phyloP scores from a whole-genome alignment of 1,140 invertebrate genomes.

The Apis cerana region DNA sequence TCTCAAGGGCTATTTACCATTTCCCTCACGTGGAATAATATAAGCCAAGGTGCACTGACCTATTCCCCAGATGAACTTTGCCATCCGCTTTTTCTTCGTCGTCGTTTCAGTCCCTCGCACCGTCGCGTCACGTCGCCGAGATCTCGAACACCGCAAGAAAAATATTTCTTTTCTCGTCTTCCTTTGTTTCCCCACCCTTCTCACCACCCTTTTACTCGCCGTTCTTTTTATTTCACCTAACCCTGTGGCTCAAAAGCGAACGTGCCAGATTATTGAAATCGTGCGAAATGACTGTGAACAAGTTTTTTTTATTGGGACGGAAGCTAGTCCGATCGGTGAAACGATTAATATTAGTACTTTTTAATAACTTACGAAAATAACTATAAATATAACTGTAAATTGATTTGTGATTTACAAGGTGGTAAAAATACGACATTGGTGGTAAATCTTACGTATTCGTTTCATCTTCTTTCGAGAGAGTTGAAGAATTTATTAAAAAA shows the following conservation, averaged over 20 bases:
- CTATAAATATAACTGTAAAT: no score
- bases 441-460: no score
- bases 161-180: slow-evolving; percentile 22
- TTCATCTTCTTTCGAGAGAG: no score
- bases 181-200: slow-evolving; percentile 2
- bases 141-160: background rate
- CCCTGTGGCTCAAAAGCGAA: no score
- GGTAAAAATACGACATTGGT: no score
- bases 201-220: no score
- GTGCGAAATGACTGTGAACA: background rate
- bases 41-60: background rate
- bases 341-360: no score
- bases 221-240: background rate
- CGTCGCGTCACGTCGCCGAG: background rate
- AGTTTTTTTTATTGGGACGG: background rate
- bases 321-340: background rate
- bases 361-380: no score
- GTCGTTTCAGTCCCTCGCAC: background rate
- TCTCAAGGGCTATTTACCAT: background rate
- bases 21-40: background rate
- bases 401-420: no score
- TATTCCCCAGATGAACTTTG: slow-evolving; percentile 1
- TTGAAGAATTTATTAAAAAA: no score
- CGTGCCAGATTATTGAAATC: background rate
- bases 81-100: background rate